Evolutionary conservation across 2,113 vertebrate species (phyloP).

Genomic region (Rynchops niger): DNA sequence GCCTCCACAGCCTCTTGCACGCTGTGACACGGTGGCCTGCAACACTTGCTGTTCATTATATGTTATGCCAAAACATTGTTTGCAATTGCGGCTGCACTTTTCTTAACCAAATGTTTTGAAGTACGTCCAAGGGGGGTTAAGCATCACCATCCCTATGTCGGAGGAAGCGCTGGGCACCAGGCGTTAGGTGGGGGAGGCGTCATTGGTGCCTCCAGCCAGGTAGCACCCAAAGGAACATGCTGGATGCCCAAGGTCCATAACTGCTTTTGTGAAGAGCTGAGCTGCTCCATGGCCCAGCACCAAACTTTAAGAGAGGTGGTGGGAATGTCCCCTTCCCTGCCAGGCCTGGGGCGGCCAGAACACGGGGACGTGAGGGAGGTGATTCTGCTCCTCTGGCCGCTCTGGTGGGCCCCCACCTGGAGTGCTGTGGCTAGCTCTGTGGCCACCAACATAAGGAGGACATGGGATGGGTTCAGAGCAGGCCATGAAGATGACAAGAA

Average conservation of each 20-base stretch:
- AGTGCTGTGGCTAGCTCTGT: neutral
- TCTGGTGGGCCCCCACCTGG: neutral
- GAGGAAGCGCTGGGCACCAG: neutral
- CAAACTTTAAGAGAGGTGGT: neutral
- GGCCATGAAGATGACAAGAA: neutral
- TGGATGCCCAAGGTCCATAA: neutral
- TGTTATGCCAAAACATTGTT: rapidly evolving
- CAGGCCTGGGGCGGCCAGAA: neutral
- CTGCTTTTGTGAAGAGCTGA: rapidly evolving
- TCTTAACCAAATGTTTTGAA: rapidly evolving
- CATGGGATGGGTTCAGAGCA: neutral
- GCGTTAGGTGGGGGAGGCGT: rapidly evolving
- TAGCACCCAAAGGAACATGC: neutral
- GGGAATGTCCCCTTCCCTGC: rapidly evolving
- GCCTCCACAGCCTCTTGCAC: rapidly evolving
- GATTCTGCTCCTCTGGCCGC: neutral
- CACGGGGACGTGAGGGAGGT: rapidly evolving
- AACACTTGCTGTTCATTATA: rapidly evolving
- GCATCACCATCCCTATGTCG: rapidly evolving
- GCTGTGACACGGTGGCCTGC: rapidly evolving
- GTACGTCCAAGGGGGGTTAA: rapidly evolving
- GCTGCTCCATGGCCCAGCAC: neutral
- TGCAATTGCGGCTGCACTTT: neutral
- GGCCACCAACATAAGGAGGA: neutral
- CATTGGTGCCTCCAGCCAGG: neutral